phyloP scores from a whole-genome alignment of 2,797 vertebrate genomes.

The Sebastes taczanowskii region DNA sequence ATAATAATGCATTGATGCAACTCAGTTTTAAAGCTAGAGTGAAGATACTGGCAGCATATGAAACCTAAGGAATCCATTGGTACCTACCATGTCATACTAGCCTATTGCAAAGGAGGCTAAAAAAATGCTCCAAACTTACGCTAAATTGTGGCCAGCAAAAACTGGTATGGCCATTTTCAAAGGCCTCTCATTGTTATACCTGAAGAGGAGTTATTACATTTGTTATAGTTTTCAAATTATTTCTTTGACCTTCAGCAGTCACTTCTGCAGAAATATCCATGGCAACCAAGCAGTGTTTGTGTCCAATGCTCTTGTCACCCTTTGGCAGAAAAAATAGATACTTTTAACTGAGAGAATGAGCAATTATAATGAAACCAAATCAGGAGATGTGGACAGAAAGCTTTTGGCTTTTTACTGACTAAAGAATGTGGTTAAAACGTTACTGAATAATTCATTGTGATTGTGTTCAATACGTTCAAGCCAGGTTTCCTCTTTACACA shows the following conservation, averaged over 20 bases:
- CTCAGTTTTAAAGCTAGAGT: not conserved
- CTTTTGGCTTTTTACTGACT: not conserved
- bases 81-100: not conserved
- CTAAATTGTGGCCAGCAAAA: too few relatives aligned
- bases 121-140: too few relatives aligned
- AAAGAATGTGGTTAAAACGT: not conserved
- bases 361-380: not conserved
- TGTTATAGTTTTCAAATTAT: not conserved
- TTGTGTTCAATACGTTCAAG: not conserved
- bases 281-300: not conserved
- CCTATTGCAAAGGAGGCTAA: too few relatives aligned
- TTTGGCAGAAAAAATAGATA: not conserved
- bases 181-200: too few relatives aligned
- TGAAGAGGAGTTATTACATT: not conserved
- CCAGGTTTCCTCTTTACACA: constrained; percentile 60
- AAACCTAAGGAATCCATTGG: not conserved
- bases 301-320: not conserved
- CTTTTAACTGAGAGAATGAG: not conserved
- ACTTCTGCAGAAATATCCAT: not conserved
- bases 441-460: not conserved
- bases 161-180: too few relatives aligned
- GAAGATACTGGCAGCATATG: not conserved
- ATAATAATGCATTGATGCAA: too few relatives aligned
- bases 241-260: not conserved
- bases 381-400: not conserved